These are phyloP conservation scores for Strigamia maritima DNA, from an alignment of 2,888 invertebrate species.

Conservation along the genomic window DNA sequence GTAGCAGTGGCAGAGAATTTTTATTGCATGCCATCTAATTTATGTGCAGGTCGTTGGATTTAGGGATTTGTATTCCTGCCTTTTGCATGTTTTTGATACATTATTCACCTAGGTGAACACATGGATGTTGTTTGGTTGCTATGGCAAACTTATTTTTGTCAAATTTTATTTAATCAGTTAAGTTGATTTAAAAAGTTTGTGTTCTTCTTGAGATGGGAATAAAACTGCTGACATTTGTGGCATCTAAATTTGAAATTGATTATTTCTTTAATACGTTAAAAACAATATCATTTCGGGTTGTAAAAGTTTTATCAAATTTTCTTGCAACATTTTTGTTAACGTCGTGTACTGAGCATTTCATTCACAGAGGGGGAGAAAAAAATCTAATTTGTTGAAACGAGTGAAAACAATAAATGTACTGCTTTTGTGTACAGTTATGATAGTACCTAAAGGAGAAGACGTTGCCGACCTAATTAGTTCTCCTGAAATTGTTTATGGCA, in stretches of 20 bases:
- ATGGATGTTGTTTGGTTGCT: not conserved
- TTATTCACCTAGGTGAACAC: not conserved
- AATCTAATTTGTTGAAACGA: conserved; percentile 28
- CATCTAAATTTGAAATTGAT: not conserved
- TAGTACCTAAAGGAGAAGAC: conserved; percentile 18
- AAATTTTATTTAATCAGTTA: not conserved
- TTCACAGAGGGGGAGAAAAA: not conserved
- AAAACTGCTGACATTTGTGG: not conserved
- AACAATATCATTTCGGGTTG: not conserved
- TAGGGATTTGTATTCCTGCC: conserved; percentile 32
- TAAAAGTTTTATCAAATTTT: conserved; percentile 18
- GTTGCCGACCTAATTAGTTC: conserved; percentile 31
- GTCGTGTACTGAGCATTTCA: not conserved
- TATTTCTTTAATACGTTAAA: not conserved
- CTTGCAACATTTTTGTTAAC: not conserved
- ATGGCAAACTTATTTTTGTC: not conserved
- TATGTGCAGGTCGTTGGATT: conserved; percentile 32
- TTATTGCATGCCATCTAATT: conserved; percentile 22
- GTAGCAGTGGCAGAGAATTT: conserved; percentile 34
- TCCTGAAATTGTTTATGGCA: conserved; percentile 20
- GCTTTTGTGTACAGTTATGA: conserved; percentile 16
- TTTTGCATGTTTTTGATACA: conserved; percentile 32
- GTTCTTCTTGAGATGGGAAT: not conserved
- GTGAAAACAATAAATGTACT: conserved; percentile 26
- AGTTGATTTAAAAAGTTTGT: not conserved